Evolutionary conservation across 2,888 invertebrate genomes (phyloP).

Genomic region (Caenorhabditis sinica): DNA sequence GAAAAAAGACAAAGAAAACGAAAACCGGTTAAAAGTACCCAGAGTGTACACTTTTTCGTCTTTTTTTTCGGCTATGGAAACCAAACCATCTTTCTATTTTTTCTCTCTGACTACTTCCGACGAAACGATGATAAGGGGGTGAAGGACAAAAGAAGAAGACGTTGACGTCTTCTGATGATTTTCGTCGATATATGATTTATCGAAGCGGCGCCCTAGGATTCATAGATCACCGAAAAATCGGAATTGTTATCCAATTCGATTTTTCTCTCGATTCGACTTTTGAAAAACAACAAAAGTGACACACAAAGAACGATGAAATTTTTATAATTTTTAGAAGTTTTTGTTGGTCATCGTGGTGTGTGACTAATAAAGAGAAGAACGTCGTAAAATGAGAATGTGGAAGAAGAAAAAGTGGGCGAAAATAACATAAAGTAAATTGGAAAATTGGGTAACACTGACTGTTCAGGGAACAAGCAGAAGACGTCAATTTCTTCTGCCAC

Average conservation of each 20-base stretch:
- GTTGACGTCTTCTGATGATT: background rate
- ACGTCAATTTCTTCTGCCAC: background rate
- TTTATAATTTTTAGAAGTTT: background rate
- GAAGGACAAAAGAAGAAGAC: no score
- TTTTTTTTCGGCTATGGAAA: no score
- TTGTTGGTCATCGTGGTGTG: no score
- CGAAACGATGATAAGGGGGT: background rate
- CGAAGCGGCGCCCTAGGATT: background rate
- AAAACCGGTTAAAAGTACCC: slow-evolving; percentile 2
- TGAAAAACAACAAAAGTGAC: background rate
- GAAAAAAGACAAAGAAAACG: slow-evolving; percentile 17
- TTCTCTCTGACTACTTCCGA: background rate
- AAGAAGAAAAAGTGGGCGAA: no score
- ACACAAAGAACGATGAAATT: slow-evolving; percentile 35
- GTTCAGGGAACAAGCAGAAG: slow-evolving; percentile 10
- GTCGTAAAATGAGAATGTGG: background rate
- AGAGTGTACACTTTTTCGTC: slow-evolving; percentile 10
- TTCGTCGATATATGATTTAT: no score
- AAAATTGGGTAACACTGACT: background rate
- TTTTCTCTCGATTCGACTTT: slow-evolving; percentile 7
- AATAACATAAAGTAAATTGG: no score
- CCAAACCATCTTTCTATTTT: background rate
- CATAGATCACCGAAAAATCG: slow-evolving; percentile 1
- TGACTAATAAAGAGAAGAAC: slow-evolving; percentile 1
- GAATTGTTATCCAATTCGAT: background rate